These are phyloP conservation scores for Pygmarrhopalites habei DNA, from an alignment of 1,140 invertebrate species.

Conservation along the genomic window DNA sequence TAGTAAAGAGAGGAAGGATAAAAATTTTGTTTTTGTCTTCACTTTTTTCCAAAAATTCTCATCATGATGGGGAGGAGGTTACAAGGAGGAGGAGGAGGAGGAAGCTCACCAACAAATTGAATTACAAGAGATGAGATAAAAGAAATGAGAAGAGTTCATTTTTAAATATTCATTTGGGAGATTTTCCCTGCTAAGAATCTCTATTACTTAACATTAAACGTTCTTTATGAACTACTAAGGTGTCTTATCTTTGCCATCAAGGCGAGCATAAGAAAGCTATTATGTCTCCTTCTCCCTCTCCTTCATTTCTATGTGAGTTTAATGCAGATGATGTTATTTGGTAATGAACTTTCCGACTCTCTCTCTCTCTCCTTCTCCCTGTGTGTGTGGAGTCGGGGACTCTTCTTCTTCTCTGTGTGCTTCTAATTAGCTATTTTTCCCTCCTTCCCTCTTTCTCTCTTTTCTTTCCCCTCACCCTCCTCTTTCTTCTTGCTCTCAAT, in stretches of 20 bases:
- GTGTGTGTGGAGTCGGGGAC: too few relatives aligned
- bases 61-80: too few relatives aligned
- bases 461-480: neutral
- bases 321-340: constrained; percentile 13
- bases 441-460: constrained; percentile 1
- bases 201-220: constrained; percentile 15
- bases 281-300: neutral
- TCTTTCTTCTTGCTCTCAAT: neutral
- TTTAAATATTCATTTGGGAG: constrained; percentile 4
- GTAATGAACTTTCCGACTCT: neutral
- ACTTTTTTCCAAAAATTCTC: too few relatives aligned
- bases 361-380: neutral
- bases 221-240: constrained; percentile 29
- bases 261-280: constrained; percentile 11
- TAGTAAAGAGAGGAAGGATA: too few relatives aligned
- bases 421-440: constrained; percentile 13
- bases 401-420: too few relatives aligned
- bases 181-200: neutral
- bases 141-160: constrained; percentile 1
- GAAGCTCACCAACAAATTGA: too few relatives aligned
- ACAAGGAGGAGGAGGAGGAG: too few relatives aligned
- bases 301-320: constrained; percentile 11
- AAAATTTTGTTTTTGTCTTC: too few relatives aligned
- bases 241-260: constrained; percentile 22
- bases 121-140: neutral